Evolutionary conservation across 2,888 invertebrate genomes (phyloP).

Genomic region (Lasioglossum zephyrum): DNA sequence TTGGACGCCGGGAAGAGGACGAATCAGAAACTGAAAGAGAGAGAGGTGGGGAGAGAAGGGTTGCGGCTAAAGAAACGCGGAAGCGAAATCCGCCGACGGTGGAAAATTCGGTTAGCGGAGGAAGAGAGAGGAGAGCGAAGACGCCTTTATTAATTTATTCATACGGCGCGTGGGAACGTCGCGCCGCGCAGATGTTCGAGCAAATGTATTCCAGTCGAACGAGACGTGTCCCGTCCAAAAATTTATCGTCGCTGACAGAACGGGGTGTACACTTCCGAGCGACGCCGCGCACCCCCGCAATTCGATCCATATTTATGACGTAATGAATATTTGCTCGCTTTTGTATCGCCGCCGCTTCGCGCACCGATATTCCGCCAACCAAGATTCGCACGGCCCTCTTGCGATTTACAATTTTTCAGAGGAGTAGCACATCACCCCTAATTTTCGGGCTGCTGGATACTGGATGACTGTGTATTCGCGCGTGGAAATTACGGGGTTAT

Average conservation of each 20-base stretch:
- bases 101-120: constrained; percentile 60
- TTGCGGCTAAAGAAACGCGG: neutral
- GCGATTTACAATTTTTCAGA: neutral
- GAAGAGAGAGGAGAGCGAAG: constrained; percentile 24
- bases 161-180: constrained; percentile 30
- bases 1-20: neutral
- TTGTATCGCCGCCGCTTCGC: neutral
- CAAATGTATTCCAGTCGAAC: constrained; percentile 27
- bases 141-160: constrained; percentile 55
- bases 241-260: constrained; percentile 21
- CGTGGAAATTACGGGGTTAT: neutral
- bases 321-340: constrained; percentile 41
- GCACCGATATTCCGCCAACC: neutral
- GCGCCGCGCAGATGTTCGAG: constrained; percentile 40
- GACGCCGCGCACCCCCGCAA: neutral
- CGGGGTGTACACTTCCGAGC: neutral
- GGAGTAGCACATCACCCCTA: too few relatives aligned
- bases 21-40: neutral
- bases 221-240: constrained; percentile 27
- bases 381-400: neutral
- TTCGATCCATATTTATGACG: constrained; percentile 35
- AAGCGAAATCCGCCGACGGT: constrained; percentile 30
- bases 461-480: neutral
- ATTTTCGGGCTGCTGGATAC: neutral
- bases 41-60: neutral